Conservation (phyloP, 2,888 invertebrate species). For the Calameuta idolon region DNA sequence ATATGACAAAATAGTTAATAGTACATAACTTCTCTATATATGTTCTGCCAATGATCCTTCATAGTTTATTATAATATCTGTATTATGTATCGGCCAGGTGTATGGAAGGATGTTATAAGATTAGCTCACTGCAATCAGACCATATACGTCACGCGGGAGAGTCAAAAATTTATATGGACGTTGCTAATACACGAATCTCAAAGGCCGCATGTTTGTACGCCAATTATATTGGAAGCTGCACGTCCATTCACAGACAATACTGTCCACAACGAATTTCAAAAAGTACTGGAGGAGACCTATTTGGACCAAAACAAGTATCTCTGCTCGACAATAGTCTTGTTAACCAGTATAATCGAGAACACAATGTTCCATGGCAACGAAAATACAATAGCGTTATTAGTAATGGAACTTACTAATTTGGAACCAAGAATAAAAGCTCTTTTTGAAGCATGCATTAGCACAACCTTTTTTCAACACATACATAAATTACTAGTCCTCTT, state of each 20-base stretch:
- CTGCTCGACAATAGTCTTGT: slow-evolving; percentile 54
- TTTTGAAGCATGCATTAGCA: slow-evolving; percentile 60
- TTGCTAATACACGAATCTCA: slow-evolving; percentile 50
- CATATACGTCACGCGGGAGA: slow-evolving; percentile 78
- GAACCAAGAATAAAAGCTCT: slow-evolving; percentile 55
- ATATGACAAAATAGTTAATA: not conserved
- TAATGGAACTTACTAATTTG: slow-evolving; percentile 52
- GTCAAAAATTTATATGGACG: slow-evolving; percentile 72
- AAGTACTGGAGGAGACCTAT: slow-evolving; percentile 64
- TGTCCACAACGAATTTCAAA: slow-evolving; percentile 60
- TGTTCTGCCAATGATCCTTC: not conserved
- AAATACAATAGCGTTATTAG: slow-evolving; percentile 53
- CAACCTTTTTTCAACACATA: slow-evolving; percentile 65
- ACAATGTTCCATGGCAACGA: slow-evolving; percentile 50
- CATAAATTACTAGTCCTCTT: slow-evolving; percentile 69
- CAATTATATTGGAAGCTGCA: slow-evolving; percentile 71
- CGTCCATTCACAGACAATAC: slow-evolving; percentile 72
- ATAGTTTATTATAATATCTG: not conserved
- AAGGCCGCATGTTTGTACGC: slow-evolving; percentile 66
- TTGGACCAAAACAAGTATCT: slow-evolving; percentile 64
- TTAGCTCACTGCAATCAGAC: slow-evolving; percentile 77
- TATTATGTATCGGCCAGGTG: slow-evolving; percentile 66
- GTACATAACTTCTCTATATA: not conserved
- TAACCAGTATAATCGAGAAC: slow-evolving; percentile 57
- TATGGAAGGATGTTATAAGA: slow-evolving; percentile 76